Conservation (phyloP, 2,888 invertebrate species). For the Agelastica alni region DNA sequence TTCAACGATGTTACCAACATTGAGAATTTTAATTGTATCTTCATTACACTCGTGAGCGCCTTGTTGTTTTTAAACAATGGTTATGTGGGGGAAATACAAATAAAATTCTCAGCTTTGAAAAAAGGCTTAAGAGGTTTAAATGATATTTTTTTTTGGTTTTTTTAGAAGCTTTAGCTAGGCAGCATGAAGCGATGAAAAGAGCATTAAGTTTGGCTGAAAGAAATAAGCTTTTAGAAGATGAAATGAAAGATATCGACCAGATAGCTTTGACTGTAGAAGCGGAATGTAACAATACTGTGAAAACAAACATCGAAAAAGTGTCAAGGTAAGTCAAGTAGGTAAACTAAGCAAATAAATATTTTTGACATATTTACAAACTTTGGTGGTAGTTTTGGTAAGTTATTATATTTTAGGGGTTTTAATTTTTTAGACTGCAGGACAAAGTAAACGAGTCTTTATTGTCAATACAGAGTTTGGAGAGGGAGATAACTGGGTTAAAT, state of each 20-base stretch:
- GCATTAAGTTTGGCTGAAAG: conserved; percentile 75
- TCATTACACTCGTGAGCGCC: too few species aligned
- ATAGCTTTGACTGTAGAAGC: conserved; percentile 76
- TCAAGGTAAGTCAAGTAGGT: conserved; percentile 52
- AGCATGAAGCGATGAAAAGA: conserved; percentile 81
- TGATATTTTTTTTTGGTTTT: too few species aligned
- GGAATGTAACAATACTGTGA: conserved; percentile 72
- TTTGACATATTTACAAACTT: too few species aligned
- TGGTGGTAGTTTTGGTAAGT: too few species aligned
- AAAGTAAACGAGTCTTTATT: conserved; percentile 57
- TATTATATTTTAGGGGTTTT: too few species aligned
- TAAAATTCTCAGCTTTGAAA: too few species aligned
- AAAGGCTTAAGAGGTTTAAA: too few species aligned
- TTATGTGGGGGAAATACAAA: too few species aligned
- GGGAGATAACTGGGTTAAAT: conserved; percentile 56
- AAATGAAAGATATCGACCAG: conserved; percentile 73
- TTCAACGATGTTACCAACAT: too few species aligned
- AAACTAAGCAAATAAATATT: too few species aligned
- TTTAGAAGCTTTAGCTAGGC: conserved; percentile 64
- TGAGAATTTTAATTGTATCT: too few species aligned
- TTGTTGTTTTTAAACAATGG: too few species aligned
- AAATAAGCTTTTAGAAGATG: conserved; percentile 71
- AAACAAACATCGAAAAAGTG: conserved; percentile 62
- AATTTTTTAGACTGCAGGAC: conserved; percentile 52
- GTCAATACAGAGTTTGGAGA: conserved; percentile 59